Base-by-base conservation (phyloP, 2,888 invertebrate species). In the Ophioninae sp. region DNA sequence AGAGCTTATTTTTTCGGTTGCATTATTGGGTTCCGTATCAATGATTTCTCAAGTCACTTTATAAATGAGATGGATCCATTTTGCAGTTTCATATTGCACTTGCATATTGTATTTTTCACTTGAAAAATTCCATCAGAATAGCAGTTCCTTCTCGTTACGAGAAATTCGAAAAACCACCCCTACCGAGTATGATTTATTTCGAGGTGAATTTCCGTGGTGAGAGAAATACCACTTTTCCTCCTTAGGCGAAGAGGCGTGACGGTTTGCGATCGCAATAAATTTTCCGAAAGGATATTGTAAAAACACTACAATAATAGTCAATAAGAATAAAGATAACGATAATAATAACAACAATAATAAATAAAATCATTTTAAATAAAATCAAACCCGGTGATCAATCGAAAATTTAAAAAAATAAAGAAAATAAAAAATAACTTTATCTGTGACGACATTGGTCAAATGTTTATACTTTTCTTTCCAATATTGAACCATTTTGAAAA, bases 141-240 rank as follows among this genome's bases (percentile, higher is more conserved):
- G 51, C 17, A 17, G 22, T 68, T 51, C 8, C 51, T 68, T 68
- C 23, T 23, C 51, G 13, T 23, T 23, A 17, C 44, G 39, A 51
- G 68, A 3, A 37, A 69, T 23, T 69, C 56, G 37, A 58, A 69
- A 30, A 3, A 63, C 10, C 30, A 30, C 30, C 30, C 30, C 22
- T 44, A 17, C 6, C 63, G 10, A n/a, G 23, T 73, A 44, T 51
- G 63, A 73, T 44, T 73, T 6, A 73, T 51, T 30, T 23, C 41
- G 23, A 23, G 41, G n/a, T 10, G 30, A 56, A 56, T 69, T 69
- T 30, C 9, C 69, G 37, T 5, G 10, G 6, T 13, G 20, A 37
- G 17, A 59, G 59, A 39, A 72, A 58, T 20, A 72, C 23, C 58
- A 39, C 10, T 59, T 72, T 39, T 69, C 30, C 56, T 58, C 10